Evolutionary conservation across 2,888 invertebrate species (phyloP).

Genomic region (Drosophila cognata): DNA sequence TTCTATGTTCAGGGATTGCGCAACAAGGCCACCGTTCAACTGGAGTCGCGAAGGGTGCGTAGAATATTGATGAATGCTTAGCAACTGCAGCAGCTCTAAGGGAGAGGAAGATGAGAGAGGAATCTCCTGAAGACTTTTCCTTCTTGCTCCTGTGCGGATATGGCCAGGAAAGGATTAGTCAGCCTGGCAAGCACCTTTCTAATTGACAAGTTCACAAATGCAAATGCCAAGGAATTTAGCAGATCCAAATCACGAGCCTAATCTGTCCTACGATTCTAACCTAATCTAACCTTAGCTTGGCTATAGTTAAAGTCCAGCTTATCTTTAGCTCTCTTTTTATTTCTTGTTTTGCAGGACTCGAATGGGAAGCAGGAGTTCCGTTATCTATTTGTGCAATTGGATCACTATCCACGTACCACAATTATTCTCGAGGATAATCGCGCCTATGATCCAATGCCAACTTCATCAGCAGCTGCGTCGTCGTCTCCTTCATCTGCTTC

Average conservation of each 20-base stretch:
- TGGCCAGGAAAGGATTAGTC: too few species aligned
- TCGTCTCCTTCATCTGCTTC: conserved; percentile 18
- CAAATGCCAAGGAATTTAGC: too few species aligned
- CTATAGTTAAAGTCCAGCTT: neutral
- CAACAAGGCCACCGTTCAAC: conserved; percentile 92
- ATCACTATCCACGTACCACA: conserved; percentile 90
- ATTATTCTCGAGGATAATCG: conserved; percentile 93
- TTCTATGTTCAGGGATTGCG: conserved; percentile 95
- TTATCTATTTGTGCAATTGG: conserved; percentile 93
- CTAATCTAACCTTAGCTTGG: too few species aligned
- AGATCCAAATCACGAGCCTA: too few species aligned
- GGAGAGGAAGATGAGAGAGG: accelerated
- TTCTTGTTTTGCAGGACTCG: conserved; percentile 88
- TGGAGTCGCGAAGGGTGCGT: conserved; percentile 93
- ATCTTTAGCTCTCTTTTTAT: conserved; percentile 19
- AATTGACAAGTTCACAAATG: too few species aligned
- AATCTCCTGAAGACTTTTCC: neutral
- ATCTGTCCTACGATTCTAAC: too few species aligned
- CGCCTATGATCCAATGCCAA: conserved; percentile 78
- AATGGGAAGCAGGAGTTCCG: conserved; percentile 92
- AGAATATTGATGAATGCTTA: neutral
- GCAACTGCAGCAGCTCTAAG: neutral
- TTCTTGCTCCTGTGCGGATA: too few species aligned
- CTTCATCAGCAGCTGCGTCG: conserved; percentile 21
- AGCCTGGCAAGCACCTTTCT: too few species aligned